Base-by-base conservation (phyloP, 2,797 vertebrate genomes). In the Muscicapa comitata region DNA sequence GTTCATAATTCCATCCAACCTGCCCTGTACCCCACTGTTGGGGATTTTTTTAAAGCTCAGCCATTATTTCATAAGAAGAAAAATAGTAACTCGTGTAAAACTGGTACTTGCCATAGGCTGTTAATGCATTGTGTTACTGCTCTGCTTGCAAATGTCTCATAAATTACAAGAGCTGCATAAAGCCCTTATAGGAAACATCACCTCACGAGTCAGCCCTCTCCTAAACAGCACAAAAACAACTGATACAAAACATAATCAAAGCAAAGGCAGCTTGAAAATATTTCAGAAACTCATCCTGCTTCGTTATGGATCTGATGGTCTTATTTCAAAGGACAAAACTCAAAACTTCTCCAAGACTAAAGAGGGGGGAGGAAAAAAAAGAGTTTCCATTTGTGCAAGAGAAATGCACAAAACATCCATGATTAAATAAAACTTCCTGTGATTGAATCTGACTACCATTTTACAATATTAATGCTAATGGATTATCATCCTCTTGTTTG, bases 381-480 rank as follows among this genome's bases (percentile, higher is more conserved):
- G 88, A 82, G 92, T 90, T 95, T 94, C 90, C 79, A 86, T 90
- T 90, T 91, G 91, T 90, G 90, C 43, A 75, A 76, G 63, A 72
- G 90, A 91, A 95, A 96, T 67, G 84, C 96, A 96, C 84, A 93
- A 97, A 97, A 97, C 93, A 95, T 77, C 94, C 81, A 96, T 82
- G 95, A 97, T 97, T 96, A 97, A 97, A 98, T 97, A 97, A 97
- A 98, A 95, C 85, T 96, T 86, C 74, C 96, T 55, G 87, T 96
- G 97, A 97, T 92, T 96, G 94, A 97, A 97, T 97, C 12, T 96
- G 97, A 97, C 97, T 95, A 90, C 95, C 92, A 97, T 92, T 97
- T 96, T 98, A 98, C 95, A 98, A 96, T 97, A 98, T 98, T 97
- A 97, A 98, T 97, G 96, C 94, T 97, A 98, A 98, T 97, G 95